Evolutionary conservation across 2,888 invertebrate genomes (phyloP).

Genomic region (Scelioninae gen. 2): DNA sequence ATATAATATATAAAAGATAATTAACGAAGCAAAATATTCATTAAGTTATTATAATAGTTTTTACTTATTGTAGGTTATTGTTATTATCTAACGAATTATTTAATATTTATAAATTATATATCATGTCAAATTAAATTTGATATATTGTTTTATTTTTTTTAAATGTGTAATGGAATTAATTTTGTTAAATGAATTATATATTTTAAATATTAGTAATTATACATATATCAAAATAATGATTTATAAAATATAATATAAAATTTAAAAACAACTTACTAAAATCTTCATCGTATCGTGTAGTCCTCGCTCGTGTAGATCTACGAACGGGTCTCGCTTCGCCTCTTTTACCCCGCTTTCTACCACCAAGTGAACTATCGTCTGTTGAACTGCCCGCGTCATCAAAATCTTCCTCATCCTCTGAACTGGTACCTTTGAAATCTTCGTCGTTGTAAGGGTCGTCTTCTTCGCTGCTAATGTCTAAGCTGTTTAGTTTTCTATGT

Average conservation of each 20-base stretch:
- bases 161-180: too few relatives aligned
- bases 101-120: too few relatives aligned
- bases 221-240: too few relatives aligned
- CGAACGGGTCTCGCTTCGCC: slow-evolving; percentile 76
- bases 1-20: too few relatives aligned
- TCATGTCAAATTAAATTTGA: too few relatives aligned
- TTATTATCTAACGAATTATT: too few relatives aligned
- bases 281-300: slow-evolving; percentile 77
- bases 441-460: slow-evolving; percentile 91
- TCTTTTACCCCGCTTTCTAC: slow-evolving; percentile 75
- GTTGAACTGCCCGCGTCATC: slow-evolving; percentile 77
- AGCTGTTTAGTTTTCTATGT: slow-evolving; percentile 85
- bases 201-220: too few relatives aligned
- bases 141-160: too few relatives aligned
- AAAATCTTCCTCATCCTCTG: slow-evolving; percentile 78
- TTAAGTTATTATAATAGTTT: too few relatives aligned
- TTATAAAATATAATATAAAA: slow-evolving; percentile 9
- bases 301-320: slow-evolving; percentile 77
- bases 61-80: too few relatives aligned
- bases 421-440: slow-evolving; percentile 92
- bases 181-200: too few relatives aligned
- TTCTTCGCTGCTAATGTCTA: slow-evolving; percentile 88
- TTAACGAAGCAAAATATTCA: too few relatives aligned
- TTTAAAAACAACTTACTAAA: slow-evolving; percentile 76
- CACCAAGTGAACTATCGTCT: slow-evolving; percentile 78